Conservation (phyloP, 1,140 invertebrate genomes). For the Cydia splendana region DNA sequence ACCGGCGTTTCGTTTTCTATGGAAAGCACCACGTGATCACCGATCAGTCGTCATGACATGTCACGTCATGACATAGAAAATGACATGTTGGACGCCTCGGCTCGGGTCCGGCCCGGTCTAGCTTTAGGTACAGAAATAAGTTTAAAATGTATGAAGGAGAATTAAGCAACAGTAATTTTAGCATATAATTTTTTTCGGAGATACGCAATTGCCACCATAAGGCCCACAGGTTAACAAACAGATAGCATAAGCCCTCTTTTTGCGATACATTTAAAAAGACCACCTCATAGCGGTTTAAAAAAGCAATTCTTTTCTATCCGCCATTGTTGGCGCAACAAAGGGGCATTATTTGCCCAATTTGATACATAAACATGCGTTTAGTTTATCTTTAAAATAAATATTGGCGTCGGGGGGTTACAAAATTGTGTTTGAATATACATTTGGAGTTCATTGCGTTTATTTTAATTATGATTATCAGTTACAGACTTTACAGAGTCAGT, state of each 20-base stretch:
- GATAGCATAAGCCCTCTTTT: constrained; percentile 8
- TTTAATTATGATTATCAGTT: too few species aligned
- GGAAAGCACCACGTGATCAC: too few species aligned
- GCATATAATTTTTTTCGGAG: too few species aligned
- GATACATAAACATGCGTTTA: constrained; percentile 19
- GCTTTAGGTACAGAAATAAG: too few species aligned
- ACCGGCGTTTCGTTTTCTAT: too few species aligned
- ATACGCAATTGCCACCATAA: too few species aligned
- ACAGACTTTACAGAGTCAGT: background rate
- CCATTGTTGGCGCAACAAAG: background rate
- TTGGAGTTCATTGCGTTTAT: background rate
- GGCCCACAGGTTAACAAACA: background rate
- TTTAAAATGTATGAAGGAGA: too few species aligned
- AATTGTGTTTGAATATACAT: background rate
- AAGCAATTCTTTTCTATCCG: background rate
- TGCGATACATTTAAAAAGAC: constrained; percentile 32
- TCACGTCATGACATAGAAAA: too few species aligned
- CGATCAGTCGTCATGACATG: too few species aligned
- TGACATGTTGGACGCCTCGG: too few species aligned
- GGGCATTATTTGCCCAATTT: constrained; percentile 21
- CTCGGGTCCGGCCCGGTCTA: too few species aligned
- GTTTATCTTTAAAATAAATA: constrained; percentile 6
- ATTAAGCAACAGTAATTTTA: too few species aligned
- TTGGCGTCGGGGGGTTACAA: background rate
- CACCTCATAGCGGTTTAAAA: constrained; percentile 16